phyloP scores from a whole-genome alignment of 2,113 vertebrate genomes.

The Corydoras sp. region DNA sequence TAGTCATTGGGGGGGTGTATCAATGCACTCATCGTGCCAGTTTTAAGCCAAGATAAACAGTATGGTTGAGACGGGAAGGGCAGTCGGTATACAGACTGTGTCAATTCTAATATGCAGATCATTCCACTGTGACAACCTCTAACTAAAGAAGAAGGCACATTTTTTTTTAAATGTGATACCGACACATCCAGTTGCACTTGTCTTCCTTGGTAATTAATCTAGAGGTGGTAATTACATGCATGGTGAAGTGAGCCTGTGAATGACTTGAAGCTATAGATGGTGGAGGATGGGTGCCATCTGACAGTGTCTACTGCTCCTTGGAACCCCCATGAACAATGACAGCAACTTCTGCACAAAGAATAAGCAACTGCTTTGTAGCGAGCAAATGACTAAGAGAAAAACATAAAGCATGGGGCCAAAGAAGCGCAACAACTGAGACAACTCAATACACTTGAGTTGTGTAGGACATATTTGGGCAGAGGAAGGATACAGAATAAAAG shows the following conservation, averaged over 20 bases:
- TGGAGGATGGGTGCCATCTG: constrained; percentile 24
- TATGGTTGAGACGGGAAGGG: too few species aligned
- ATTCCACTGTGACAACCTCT: too few species aligned
- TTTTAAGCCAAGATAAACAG: too few species aligned
- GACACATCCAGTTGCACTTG: constrained; percentile 54
- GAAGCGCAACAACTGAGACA: constrained; percentile 51
- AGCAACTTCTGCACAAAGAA: constrained; percentile 7
- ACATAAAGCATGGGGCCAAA: constrained; percentile 10
- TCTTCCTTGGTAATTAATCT: constrained; percentile 62
- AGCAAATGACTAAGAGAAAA: too few species aligned
- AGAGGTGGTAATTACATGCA: constrained; percentile 58
- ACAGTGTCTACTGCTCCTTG: constrained; percentile 3
- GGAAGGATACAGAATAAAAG: not conserved
- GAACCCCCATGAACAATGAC: not conserved
- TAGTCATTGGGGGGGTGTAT: too few species aligned
- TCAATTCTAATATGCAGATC: too few species aligned
- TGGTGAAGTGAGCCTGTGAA: constrained; percentile 52
- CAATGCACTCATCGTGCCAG: too few species aligned
- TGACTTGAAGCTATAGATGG: constrained; percentile 26
- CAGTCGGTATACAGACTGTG: too few species aligned
- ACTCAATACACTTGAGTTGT: too few species aligned
- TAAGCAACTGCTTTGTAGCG: too few species aligned
- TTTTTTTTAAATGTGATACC: constrained; percentile 29
- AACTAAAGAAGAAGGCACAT: too few species aligned
- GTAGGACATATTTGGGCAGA: not conserved